These are phyloP conservation scores for Lycorma delicatula DNA, from an alignment of 1,140 invertebrate species.

Conservation along the genomic window DNA sequence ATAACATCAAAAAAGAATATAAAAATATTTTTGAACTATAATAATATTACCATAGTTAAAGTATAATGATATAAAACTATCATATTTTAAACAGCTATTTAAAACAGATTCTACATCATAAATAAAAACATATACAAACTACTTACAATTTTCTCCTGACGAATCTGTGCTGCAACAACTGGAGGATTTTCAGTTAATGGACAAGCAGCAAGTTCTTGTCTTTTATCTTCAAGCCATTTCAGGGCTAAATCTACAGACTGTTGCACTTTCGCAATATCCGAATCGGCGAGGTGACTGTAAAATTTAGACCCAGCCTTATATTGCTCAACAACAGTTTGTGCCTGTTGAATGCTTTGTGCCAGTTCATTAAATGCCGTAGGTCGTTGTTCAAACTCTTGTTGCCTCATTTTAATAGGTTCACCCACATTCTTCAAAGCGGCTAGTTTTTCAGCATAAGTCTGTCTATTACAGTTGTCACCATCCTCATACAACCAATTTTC, in stretches of 20 bases:
- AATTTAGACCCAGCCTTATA: conserved; percentile 61
- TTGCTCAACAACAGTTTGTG: conserved; percentile 63
- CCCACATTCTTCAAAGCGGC: conserved; percentile 57
- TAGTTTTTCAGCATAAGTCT: conserved; percentile 64
- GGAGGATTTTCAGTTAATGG: conserved; percentile 57
- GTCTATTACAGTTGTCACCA: conserved; percentile 85
- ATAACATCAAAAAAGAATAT: no score
- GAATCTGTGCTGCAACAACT: conserved; percentile 66
- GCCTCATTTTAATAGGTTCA: conserved; percentile 74
- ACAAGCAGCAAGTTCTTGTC: conserved; percentile 44
- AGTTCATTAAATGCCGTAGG: conserved; percentile 69
- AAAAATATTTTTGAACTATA: no score
- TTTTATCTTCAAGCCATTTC: conserved; percentile 30
- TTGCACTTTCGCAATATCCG: conserved; percentile 49
- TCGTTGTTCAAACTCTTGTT: conserved; percentile 66
- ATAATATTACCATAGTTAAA: no score
- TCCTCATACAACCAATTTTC: conserved; percentile 96
- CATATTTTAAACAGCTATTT: no score
- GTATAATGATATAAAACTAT: no score
- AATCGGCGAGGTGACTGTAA: conserved; percentile 71
- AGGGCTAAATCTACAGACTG: conserved; percentile 43
- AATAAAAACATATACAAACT: no score
- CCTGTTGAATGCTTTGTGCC: conserved; percentile 56
- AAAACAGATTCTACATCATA: no score
- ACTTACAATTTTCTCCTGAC: conserved; percentile 57